Evolutionary conservation across 2,888 invertebrate species (phyloP).

Genomic region (Tenthredo amoena): DNA sequence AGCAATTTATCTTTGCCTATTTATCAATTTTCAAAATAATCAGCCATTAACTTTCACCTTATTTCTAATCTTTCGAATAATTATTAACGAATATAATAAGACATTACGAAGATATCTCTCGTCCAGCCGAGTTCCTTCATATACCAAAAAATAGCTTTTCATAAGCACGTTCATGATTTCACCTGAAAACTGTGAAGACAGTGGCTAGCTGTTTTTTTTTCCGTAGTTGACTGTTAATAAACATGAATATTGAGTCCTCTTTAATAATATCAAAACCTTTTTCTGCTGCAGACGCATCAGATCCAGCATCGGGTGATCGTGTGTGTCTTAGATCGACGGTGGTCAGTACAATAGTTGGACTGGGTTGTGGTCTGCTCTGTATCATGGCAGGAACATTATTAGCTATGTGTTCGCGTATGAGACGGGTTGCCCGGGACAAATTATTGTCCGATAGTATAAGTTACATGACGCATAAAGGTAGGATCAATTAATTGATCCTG

Average conservation of each 20-base stretch:
- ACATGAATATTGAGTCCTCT: neutral
- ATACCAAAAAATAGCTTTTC: no score
- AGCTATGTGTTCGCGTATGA: slow-evolving; percentile 88
- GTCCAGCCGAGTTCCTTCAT: no score
- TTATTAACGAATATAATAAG: no score
- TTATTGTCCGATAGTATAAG: slow-evolving; percentile 76
- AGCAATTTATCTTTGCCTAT: no score
- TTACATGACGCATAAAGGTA: slow-evolving; percentile 77
- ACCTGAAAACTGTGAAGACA: no score
- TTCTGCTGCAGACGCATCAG: neutral
- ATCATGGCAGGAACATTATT: slow-evolving; percentile 86
- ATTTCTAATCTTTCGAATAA: no score
- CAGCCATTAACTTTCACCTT: no score
- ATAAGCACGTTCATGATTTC: no score
- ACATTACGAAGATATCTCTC: no score
- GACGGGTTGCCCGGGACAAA: slow-evolving; percentile 79
- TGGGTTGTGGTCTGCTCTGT: slow-evolving; percentile 85
- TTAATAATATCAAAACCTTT: slow-evolving; percentile 45
- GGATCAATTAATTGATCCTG: slow-evolving; percentile 70
- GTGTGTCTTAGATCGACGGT: slow-evolving; percentile 83
- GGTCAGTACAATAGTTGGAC: slow-evolving; percentile 85
- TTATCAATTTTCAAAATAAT: no score
- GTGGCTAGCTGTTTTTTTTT: no score
- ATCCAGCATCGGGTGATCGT: slow-evolving; percentile 65
- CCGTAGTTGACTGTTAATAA: no score